A percentile compares a stretch with the other conserved stretches of the same genome.
Conservation (phyloP, 2,113 vertebrate species). For the Phyllostomus hastatus region DNA sequence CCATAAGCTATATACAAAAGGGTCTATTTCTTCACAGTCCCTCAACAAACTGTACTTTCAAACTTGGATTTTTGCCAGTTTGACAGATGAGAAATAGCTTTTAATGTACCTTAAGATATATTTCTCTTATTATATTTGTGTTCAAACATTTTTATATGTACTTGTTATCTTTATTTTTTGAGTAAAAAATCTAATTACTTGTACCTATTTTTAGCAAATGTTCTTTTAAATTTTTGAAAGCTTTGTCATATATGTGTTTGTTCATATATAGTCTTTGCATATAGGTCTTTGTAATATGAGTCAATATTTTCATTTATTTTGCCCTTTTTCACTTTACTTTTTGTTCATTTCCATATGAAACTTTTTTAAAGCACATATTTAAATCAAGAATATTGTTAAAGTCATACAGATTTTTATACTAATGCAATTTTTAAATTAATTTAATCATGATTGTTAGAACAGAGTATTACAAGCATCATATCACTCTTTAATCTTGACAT, state of each 20-base stretch:
- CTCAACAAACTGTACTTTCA: background rate
- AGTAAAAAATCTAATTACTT: background rate
- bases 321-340: background rate
- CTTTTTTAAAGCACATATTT: background rate
- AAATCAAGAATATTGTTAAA: background rate
- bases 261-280: too few relatives aligned
- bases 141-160: background rate
- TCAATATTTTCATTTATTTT: background rate
- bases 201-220: background rate
- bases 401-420: background rate
- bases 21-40: background rate
- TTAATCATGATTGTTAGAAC: background rate
- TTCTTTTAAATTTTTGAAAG: background rate
- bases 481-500: background rate
- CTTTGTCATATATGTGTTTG: background rate
- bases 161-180: background rate
- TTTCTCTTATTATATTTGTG: background rate
- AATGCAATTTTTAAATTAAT: background rate
- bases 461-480: background rate
- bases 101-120: background rate
- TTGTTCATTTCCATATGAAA: background rate
- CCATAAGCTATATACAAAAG: background rate
- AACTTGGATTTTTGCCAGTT: background rate
- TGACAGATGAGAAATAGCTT: background rate
- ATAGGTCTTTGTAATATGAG: background rate